Conservation (phyloP, 2,888 invertebrate genomes). For the Cheiracanthium punctorium region DNA sequence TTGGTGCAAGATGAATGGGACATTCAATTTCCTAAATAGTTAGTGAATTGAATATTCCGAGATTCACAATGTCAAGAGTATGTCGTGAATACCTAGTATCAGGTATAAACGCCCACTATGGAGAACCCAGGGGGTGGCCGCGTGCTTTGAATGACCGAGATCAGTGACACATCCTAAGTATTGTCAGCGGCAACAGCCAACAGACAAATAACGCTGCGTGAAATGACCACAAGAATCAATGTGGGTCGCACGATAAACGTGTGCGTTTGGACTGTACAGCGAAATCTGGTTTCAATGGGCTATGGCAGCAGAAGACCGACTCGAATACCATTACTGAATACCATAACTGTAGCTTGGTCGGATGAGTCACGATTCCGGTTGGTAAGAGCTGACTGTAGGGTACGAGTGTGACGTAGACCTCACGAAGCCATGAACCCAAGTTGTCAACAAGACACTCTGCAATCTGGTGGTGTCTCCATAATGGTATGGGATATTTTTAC, state of each 20-base stretch:
- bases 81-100: not conserved
- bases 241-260: not conserved
- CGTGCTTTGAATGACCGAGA: not conserved
- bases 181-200: not conserved
- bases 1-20: not conserved
- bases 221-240: slow-evolving; percentile 24
- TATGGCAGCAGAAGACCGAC: not conserved
- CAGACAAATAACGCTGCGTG: not conserved
- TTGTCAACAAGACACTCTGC: not conserved
- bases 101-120: not conserved
- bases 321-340: not conserved
- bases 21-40: not conserved
- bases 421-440: not conserved
- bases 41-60: not conserved
- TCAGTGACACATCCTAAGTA: not conserved
- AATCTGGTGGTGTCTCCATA: no score
- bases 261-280: not conserved
- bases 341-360: not conserved
- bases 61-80: slow-evolving; percentile 8
- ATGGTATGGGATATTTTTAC: no score
- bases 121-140: not conserved
- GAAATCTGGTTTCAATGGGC: not conserved
- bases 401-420: not conserved
- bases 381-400: not conserved
- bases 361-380: not conserved